Evolutionary conservation across 64 coral and sea anemone genomes (phyloP).

Genomic region (Pocillopora verrucosa): DNA sequence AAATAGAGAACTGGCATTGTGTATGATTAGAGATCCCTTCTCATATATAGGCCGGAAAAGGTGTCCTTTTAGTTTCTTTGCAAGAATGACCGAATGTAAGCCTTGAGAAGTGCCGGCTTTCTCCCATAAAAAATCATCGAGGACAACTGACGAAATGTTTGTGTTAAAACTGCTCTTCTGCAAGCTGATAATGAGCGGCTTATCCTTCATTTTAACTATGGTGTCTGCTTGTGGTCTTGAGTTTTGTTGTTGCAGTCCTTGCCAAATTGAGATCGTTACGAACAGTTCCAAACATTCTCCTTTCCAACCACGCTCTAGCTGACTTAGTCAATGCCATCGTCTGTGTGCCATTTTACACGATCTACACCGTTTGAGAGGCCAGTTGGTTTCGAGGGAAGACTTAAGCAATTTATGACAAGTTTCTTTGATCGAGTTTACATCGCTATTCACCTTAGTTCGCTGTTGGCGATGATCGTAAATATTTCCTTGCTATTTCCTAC

Average conservation of each 20-base stretch:
- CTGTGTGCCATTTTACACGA: neutral
- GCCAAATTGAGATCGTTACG: conserved; percentile 3
- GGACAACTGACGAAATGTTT: neutral
- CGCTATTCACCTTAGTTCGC: neutral
- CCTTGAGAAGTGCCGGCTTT: no score
- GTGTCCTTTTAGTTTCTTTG: no score
- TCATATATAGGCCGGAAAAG: no score
- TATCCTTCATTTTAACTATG: neutral
- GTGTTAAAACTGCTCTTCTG: neutral
- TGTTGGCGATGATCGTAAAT: neutral
- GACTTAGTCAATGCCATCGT: neutral
- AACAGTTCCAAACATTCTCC: conserved; percentile 3
- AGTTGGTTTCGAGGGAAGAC: neutral
- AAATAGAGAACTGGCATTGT: no score
- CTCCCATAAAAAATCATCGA: no score
- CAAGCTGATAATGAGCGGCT: neutral
- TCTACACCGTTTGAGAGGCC: neutral
- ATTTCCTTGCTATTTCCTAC: neutral
- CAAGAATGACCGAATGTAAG: no score
- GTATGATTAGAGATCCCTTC: no score
- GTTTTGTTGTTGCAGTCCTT: neutral
- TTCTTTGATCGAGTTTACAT: neutral
- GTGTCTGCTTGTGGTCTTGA: neutral
- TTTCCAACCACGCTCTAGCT: neutral
- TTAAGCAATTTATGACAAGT: neutral